Base-by-base conservation (phyloP, 2,888 invertebrate genomes). In the Plutella xylostella region DNA sequence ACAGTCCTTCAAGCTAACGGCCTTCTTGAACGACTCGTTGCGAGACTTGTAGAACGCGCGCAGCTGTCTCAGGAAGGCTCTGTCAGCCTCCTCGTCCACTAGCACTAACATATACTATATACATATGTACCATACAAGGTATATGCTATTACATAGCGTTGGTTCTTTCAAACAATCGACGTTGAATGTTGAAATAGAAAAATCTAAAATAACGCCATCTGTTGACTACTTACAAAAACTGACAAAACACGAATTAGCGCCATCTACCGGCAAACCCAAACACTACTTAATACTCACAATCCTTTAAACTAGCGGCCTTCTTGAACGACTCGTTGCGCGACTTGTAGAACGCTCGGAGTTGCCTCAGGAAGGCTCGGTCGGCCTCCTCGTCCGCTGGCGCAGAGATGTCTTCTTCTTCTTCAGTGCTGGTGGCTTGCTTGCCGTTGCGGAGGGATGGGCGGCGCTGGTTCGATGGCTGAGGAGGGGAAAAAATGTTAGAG, bases 391-490 rank as follows among this genome's bases (percentile, higher is more conserved):
- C 56, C n/a, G n/a, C n/a, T n/a, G n/a, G n/a, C n/a, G n/a, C n/a
- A n/a, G n/a, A n/a, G n/a, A n/a, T n/a, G 45, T 59, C 34, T 5
- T 56, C 62, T 2, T 56, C 56, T 68, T 67, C 2, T 11, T 49
- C 49, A 40, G 45, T 66, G 64, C 3, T 69, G 70, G 4, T 64
- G 68, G 42, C 68, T 67, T 14, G 55, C 47, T 63, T 63, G 28
- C 77, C 73, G 58, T 77, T 76, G 31, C 80, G 72, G 30, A 82
- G 72, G 4, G 83, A 76, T 0, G 78, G 62, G 0, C 83, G 68
- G 0, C 82, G 70, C 63, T 69, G 25, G 25, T 25, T 5, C 25
- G 25, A 11, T 7, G n/a, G 35, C 35, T 35, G 35, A 19, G 18
- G 18, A 5, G 12, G 1, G 17, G 15, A 33, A 35, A 19, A 18